Evolutionary conservation across 2,113 vertebrate genomes (phyloP).

Genomic region (Aleadryas rufinucha): DNA sequence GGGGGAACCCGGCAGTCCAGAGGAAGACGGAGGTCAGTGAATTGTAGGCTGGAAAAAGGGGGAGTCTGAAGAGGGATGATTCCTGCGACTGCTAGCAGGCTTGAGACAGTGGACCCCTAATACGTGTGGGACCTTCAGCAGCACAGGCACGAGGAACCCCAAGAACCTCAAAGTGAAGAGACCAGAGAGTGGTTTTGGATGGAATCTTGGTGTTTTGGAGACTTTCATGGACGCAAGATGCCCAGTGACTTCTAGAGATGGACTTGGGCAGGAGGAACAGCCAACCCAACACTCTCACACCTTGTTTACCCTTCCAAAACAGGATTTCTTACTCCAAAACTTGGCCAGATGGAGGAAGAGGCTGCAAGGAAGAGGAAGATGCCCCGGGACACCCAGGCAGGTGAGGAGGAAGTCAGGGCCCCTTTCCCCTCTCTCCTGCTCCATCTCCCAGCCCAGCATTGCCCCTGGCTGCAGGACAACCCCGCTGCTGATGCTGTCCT

Average conservation of each 20-base stretch:
- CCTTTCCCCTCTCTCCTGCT: background rate
- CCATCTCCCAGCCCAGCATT: background rate
- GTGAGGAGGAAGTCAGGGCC: background rate
- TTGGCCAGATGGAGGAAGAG: background rate
- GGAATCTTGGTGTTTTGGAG: background rate
- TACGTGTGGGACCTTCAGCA: background rate
- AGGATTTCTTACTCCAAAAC: background rate
- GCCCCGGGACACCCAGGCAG: background rate
- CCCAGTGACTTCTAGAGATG: background rate
- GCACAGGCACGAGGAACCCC: background rate
- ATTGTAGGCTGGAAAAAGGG: no score
- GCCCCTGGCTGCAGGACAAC: background rate
- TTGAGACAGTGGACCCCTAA: background rate
- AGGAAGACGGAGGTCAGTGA: background rate
- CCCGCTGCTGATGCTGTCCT: accelerated
- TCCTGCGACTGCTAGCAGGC: background rate
- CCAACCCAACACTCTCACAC: background rate
- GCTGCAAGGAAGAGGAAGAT: background rate
- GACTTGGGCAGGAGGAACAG: background rate
- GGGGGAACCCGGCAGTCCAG: background rate
- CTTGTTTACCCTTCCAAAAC: background rate
- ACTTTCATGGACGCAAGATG: background rate
- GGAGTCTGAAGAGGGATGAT: background rate
- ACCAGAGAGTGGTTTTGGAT: background rate
- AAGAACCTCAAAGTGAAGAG: background rate